Conservation (phyloP, 1,140 invertebrate genomes). For the Aphis craccivora region DNA sequence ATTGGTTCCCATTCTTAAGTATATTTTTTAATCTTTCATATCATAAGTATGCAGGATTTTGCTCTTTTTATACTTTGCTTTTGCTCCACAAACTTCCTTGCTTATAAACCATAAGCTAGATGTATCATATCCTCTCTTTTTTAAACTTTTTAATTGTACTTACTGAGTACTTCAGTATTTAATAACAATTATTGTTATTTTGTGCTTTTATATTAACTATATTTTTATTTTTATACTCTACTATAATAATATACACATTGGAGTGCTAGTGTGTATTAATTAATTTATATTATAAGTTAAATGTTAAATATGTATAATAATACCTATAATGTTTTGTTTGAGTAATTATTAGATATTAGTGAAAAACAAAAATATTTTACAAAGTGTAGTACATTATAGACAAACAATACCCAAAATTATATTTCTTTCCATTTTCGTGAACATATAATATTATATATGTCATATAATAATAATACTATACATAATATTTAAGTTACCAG, state of each 20-base stretch:
- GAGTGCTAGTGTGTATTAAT: not conserved
- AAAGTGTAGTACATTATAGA: no score
- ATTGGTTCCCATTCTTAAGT: not conserved
- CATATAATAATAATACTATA: no score
- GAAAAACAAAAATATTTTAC: not conserved
- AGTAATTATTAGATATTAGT: no score
- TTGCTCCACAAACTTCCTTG: not conserved
- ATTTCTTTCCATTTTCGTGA: no score
- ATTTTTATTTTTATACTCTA: not conserved
- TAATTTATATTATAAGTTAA: no score
- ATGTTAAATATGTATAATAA: no score
- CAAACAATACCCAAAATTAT: no score
- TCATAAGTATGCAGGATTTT: not conserved
- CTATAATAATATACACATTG: not conserved
- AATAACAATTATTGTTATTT: not conserved
- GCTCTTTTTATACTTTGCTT: not conserved
- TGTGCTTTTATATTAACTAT: not conserved
- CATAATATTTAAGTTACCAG: no score
- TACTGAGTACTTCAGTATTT: no score
- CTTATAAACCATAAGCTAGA: not conserved
- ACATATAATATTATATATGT: no score
- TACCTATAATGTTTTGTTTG: no score
- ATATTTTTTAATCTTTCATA: not conserved
- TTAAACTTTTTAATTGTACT: not conserved
- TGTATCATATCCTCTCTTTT: not conserved